Percentiles rank a stretch among this genome's conserved stretches.
Conservation (phyloP, 2,797 vertebrate species). For the Hozukius guyotensis region DNA sequence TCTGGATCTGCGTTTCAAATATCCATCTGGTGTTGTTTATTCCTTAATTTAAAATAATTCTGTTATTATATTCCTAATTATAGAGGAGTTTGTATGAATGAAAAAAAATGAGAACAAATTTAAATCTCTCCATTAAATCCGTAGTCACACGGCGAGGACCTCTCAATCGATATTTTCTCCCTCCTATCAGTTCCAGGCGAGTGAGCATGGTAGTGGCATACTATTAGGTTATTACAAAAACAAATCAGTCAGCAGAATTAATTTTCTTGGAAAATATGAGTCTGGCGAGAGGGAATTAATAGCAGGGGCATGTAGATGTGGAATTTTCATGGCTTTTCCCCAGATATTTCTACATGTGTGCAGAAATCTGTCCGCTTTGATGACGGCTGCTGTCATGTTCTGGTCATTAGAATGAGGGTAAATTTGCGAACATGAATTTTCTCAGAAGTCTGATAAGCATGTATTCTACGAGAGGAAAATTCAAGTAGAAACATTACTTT, state of each 20-base stretch:
- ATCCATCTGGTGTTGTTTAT: conserved; percentile 32
- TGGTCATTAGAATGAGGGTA: conserved; percentile 18
- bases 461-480: conserved; percentile 9
- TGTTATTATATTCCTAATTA: conserved; percentile 59
- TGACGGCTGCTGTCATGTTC: conserved; percentile 28
- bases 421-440: conserved; percentile 22
- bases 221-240: conserved; percentile 86
- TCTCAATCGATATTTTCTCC: conserved; percentile 78
- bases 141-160: conserved; percentile 41
- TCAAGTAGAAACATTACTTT: background rate
- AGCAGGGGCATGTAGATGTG: conserved; percentile 52
- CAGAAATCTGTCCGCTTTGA: conserved; percentile 43
- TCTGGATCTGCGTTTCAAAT: conserved; percentile 25
- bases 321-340: conserved; percentile 71
- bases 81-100: conserved; percentile 55
- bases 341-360: conserved; percentile 32
- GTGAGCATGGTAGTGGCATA: conserved; percentile 78
- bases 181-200: conserved; percentile 81
- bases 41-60: conserved; percentile 24
- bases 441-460: conserved; percentile 25
- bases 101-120: conserved; percentile 65
- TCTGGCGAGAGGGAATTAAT: conserved; percentile 76
- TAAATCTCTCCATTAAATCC: conserved; percentile 77
- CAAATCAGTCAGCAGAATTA: conserved; percentile 84
- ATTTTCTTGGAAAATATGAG: conserved; percentile 82